Conservation (phyloP, 2,797 vertebrate genomes). For the Spheniscus humboldti region DNA sequence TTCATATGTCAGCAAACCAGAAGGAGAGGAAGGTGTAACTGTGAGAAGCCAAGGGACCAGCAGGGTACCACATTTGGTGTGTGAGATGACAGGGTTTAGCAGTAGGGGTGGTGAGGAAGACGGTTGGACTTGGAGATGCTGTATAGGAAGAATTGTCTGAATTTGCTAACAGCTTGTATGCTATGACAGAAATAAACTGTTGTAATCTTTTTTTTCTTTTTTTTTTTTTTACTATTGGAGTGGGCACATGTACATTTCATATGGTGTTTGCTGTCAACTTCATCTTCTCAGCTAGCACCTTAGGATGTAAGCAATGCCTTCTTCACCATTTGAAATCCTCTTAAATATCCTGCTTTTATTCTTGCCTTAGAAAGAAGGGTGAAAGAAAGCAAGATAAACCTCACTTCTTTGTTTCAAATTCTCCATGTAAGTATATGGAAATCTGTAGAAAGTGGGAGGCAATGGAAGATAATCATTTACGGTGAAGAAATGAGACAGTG, state of each 20-base stretch:
- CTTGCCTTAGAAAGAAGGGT: not conserved
- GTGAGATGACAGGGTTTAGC: slow-evolving; percentile 56
- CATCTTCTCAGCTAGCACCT: slow-evolving; percentile 45
- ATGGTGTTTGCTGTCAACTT: slow-evolving; percentile 62
- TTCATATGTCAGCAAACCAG: slow-evolving; percentile 51
- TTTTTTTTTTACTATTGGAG: not conserved
- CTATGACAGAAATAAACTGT: slow-evolving; percentile 60
- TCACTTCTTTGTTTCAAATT: not conserved
- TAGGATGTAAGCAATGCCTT: slow-evolving; percentile 45
- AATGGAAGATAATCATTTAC: not conserved
- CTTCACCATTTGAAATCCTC: not conserved
- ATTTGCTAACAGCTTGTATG: slow-evolving; percentile 61
- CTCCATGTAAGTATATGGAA: not conserved
- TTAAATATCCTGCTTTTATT: slow-evolving; percentile 9
- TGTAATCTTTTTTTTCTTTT: not conserved
- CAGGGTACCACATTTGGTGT: slow-evolving; percentile 61
- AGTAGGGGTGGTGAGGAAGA: slow-evolving; percentile 28
- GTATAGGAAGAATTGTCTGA: slow-evolving; percentile 31
- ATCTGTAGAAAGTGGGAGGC: not conserved
- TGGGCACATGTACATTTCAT: slow-evolving; percentile 53
- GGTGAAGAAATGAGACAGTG: not conserved
- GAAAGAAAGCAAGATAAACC: not conserved
- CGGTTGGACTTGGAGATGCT: slow-evolving; percentile 6
- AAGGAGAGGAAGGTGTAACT: slow-evolving; percentile 45
- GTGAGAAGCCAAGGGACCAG: slow-evolving; percentile 64